These are phyloP conservation scores for Sesia apiformis DNA, from an alignment of 2,888 invertebrate genomes.

Conservation along the genomic window DNA sequence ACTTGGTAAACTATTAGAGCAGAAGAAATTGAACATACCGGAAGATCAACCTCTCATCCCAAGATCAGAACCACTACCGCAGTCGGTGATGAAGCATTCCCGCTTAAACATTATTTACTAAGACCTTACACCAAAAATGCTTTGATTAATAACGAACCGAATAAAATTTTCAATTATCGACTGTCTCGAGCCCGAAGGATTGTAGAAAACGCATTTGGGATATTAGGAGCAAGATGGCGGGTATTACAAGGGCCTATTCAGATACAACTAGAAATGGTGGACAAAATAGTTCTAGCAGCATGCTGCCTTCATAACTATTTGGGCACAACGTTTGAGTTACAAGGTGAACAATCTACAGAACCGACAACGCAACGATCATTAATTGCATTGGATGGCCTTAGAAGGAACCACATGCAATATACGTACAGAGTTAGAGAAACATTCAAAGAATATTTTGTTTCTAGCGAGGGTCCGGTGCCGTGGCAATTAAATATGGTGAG, in stretches of 20 bases:
- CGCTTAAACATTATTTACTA: slow-evolving; percentile 9
- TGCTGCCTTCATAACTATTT: not conserved
- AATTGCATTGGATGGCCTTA: too few species aligned
- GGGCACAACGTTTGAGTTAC: not conserved
- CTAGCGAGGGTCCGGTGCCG: not conserved
- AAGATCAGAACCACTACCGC: slow-evolving; percentile 5
- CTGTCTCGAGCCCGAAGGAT: slow-evolving; percentile 7
- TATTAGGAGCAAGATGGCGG: slow-evolving; percentile 7
- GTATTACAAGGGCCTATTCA: slow-evolving; percentile 8
- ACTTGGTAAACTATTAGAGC: slow-evolving; percentile 6
- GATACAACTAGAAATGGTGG: slow-evolving; percentile 5
- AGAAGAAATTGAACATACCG: not conserved
- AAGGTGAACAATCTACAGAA: not conserved
- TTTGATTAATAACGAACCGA: not conserved
- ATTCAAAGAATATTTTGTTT: not conserved
- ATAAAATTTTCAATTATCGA: slow-evolving; percentile 2
- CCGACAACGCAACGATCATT: not conserved
- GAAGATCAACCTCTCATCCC: not conserved
- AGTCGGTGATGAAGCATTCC: slow-evolving; percentile 11
- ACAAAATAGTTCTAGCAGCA: not conserved
- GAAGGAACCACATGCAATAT: not conserved
- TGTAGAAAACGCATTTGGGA: slow-evolving; percentile 11
- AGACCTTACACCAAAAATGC: slow-evolving; percentile 5
- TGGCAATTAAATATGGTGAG: not conserved
- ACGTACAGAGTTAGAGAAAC: not conserved